Base-by-base conservation (phyloP, 2,797 vertebrate genomes). In the Phoebastria nigripes region DNA sequence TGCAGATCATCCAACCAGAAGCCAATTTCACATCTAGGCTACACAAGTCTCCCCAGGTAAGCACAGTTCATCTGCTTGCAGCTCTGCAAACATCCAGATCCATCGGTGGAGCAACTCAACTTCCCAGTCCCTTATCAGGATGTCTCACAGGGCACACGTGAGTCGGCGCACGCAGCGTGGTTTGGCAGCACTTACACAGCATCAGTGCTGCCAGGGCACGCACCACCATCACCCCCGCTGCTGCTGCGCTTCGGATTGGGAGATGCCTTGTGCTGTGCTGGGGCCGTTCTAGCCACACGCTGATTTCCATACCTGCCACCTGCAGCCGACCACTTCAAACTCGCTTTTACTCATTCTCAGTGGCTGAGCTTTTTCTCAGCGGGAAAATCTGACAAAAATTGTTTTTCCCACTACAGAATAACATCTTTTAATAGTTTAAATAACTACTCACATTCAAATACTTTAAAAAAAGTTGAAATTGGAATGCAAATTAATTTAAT, bases 91-190 rank as follows among this genome's bases (percentile, higher is more conserved):
- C 54, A 51, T 49, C 16, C 79, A 62, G 22, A 15, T 25, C 46
- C 51, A 13, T 1, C 24, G 22, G 12, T 12, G 13, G 51, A 83
- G 35, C 12, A n/a, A 26, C 39, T 35, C 31, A 19, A 3, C 6
- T 55, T 66, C 58, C 28, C 24, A 29, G 19, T 10, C 15, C 46
- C 58, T 63, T 41, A 7, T 3, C 3, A 7, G 31, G 35, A 3
- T 14, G 11, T 63, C 47, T 74, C 73, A 28, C 10, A 26, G 42
- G 37, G 13, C 28, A 49, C 3, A 3, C n/a, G 33, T 0, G 0
- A 46, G 20, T 31, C 12, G 1, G 22, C 1, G 2, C 16, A 24
- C 2, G 2, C 11, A 3, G 10, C 0, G 4, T 31, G 18, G 28
- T 56, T 79, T 63, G 79, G 15, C 41, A 76, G 82, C 54, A 11